Conservation (phyloP, 2,888 invertebrate genomes). For the Ophion slaviceki region DNA sequence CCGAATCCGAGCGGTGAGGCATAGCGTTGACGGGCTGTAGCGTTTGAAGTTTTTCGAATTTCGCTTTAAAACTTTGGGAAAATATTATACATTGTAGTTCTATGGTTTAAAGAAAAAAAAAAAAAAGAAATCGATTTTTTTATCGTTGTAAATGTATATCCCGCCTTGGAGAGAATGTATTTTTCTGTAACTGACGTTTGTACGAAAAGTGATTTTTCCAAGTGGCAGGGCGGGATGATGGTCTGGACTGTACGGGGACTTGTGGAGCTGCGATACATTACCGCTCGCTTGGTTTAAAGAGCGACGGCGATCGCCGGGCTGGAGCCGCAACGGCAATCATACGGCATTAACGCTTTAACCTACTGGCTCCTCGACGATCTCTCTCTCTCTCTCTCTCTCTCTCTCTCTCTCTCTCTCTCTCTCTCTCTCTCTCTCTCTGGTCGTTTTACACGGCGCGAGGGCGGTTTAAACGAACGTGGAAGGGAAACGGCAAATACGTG, state of each 20-base stretch:
- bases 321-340: conserved; percentile 78
- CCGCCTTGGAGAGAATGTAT: too few relatives aligned
- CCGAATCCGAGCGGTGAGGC: too few relatives aligned
- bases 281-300: conserved; percentile 51
- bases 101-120: too few relatives aligned
- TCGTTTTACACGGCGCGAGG: conserved; percentile 24
- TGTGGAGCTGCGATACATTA: conserved; percentile 63
- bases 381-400: conserved; percentile 42
- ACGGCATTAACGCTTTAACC: conserved; percentile 80
- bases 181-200: background rate
- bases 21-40: too few relatives aligned
- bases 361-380: conserved; percentile 70
- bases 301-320: conserved; percentile 70
- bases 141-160: too few relatives aligned
- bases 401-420: conserved; percentile 47
- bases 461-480: conserved; percentile 11
- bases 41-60: too few relatives aligned
- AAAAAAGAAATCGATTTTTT: too few relatives aligned
- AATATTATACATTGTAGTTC: too few relatives aligned
- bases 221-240: background rate
- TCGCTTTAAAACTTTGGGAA: too few relatives aligned
- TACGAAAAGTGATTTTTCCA: background rate
- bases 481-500: conserved; percentile 5
- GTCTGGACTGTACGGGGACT: background rate
- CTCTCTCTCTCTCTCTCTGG: too few relatives aligned